Evolutionary conservation across 2,888 invertebrate species (phyloP), one percentile per base, ranked within the genome.

Genomic region (Mythimna vitellina): DNA sequence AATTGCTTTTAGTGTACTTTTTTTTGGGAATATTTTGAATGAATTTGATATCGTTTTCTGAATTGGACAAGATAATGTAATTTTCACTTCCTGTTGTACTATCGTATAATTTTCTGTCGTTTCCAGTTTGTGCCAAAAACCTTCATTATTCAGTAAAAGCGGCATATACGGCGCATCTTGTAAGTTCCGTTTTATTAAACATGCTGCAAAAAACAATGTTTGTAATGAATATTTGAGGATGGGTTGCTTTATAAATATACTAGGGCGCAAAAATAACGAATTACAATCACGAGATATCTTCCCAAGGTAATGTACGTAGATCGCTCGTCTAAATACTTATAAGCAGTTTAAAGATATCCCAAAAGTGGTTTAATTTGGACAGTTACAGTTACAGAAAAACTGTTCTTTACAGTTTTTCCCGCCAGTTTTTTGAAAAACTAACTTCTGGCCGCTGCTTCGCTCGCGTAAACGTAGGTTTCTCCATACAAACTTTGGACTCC

Each of bases 131-230:
- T 77, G 81, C 84, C 88, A 86, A 25, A 51, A 60, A 1, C 56
- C 56, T 17, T 70, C 35, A 51, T 56, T 22, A 35, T 68, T 76
- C 5, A 87, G 38, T 10, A 85, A n/a, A 1, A 87, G 70, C 0
- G 89, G 88, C 66, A 78, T 78, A 22, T 76, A 53, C 22, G 29
- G 14, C 1, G 22, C 38, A 20, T 76, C 51, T 51, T 56, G 35
- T 17, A 46, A 56, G 35, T 74, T 65, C 53, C 73, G 80, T 35
- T 64, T 53, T 74, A 86, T 82, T n/a, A 87, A 73, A 64, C 87
- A 88, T 10, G 7, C 87, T 87, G 79, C 35, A 87, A 87, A n/a
- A 69, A 57, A 74, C 49, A 0, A 51, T 20, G 20, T 51, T n/a
- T 51, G 6, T n/a, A 9, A 0, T 20, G 49, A 51, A 20, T 20